A percentile compares a stretch with the other conserved stretches of the same genome.
phyloP scores from a whole-genome alignment of 2,888 invertebrate species.

The Idaea straminata region DNA sequence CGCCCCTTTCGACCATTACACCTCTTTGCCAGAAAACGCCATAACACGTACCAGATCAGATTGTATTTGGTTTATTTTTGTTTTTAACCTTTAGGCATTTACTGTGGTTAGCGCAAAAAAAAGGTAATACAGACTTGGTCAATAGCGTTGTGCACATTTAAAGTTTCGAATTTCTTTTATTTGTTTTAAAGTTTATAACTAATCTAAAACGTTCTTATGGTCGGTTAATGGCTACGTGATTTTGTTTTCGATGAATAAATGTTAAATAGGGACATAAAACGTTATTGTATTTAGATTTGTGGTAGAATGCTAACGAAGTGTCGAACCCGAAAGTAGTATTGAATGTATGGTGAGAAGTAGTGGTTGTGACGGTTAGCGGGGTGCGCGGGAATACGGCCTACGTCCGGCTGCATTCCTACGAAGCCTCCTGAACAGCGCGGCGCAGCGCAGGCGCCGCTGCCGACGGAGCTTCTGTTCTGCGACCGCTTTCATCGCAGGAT shows the following conservation, averaged over 20 bases:
- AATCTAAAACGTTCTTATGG: background rate
- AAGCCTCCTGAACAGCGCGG: constrained; percentile 50
- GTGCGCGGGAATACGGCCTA: constrained; percentile 26
- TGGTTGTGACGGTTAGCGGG: constrained; percentile 15
- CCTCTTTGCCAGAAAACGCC: constrained; percentile 45
- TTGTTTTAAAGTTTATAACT: background rate
- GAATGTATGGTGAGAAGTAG: constrained; percentile 9
- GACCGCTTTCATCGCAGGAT: constrained; percentile 54
- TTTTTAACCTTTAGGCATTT: constrained; percentile 33
- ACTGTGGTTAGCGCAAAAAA: constrained; percentile 27
- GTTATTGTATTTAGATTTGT: background rate
- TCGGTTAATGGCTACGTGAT: constrained; percentile 10
- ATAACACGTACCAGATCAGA: constrained; percentile 44
- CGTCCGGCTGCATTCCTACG: constrained; percentile 73
- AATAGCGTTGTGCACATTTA: constrained; percentile 20
- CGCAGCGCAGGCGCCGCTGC: constrained; percentile 12
- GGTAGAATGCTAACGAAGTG: background rate
- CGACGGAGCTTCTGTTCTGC: constrained; percentile 31
- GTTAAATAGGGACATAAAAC: background rate
- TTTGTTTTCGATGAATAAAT: constrained; percentile 5
- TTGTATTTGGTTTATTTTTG: constrained; percentile 37
- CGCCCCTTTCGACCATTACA: constrained; percentile 50
- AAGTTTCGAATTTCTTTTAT: constrained; percentile 2
- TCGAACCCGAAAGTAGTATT: background rate
- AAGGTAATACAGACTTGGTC: constrained; percentile 15